A percentile compares a stretch with the other conserved stretches of the same genome.
Evolutionary conservation across 2,797 vertebrate genomes (phyloP).

Genomic region (Harpagifer antarcticus): DNA sequence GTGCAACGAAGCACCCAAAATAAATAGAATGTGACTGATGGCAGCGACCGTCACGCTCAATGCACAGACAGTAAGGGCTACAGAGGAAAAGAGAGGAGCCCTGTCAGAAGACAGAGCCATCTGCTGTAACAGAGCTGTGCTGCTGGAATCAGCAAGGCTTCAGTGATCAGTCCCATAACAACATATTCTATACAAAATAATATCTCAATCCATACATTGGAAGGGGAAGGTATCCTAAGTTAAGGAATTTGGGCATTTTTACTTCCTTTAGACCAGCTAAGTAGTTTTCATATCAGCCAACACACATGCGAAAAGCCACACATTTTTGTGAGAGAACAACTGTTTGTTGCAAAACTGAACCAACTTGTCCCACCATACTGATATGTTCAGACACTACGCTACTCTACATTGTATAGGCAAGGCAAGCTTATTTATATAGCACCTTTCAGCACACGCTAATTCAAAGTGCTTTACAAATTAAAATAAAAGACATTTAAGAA

Average conservation of each 20-base stretch:
- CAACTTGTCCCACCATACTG: not conserved
- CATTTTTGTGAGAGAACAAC: slow-evolving; percentile 1
- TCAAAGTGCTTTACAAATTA: no score
- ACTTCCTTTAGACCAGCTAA: slow-evolving; percentile 9
- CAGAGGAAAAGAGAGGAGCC: slow-evolving; percentile 69
- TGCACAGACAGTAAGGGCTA: slow-evolving; percentile 58
- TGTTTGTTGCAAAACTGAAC: not conserved
- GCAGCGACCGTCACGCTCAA: slow-evolving; percentile 72
- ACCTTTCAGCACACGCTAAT: no score
- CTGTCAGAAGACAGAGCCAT: slow-evolving; percentile 57
- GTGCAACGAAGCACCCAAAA: slow-evolving; percentile 72
- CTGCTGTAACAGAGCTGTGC: slow-evolving; percentile 54
- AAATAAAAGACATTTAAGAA: no score
- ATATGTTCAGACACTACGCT: not conserved
- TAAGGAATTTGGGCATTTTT: slow-evolving; percentile 1
- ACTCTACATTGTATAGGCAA: not conserved
- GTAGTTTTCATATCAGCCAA: not conserved
- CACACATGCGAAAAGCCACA: not conserved
- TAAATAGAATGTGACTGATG: slow-evolving; percentile 81
- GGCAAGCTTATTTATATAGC: no score
- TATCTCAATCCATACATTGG: slow-evolving; percentile 13
- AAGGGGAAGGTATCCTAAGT: not conserved
- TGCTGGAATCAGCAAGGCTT: slow-evolving; percentile 39
- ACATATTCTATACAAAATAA: slow-evolving; percentile 7
- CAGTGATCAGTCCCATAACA: slow-evolving; percentile 27